A percentile compares a stretch with the other conserved stretches of the same genome.
Conservation (phyloP, 2,797 vertebrate genomes). For the Myiotriccus ornatus region DNA sequence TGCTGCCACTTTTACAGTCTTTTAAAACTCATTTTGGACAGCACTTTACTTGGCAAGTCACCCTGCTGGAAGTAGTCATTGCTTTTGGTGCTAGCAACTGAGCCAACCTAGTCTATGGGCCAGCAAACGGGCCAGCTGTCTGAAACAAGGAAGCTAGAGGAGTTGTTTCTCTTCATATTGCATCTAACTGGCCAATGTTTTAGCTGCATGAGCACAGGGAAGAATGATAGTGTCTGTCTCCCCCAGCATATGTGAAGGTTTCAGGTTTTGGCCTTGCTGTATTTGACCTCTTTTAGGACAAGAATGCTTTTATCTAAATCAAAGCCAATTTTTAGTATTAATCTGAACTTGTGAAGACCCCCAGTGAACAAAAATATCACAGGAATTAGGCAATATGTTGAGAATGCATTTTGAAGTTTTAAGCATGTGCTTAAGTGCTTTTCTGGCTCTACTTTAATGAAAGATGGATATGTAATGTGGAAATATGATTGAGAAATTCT, state of each 20-base stretch:
- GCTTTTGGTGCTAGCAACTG: neutral
- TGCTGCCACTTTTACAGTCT: neutral
- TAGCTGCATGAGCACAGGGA: neutral
- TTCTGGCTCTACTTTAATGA: constrained; percentile 58
- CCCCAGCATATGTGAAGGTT: constrained; percentile 40
- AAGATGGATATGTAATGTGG: constrained; percentile 53
- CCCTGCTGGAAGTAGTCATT: neutral
- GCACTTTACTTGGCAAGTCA: neutral
- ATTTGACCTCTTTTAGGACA: constrained; percentile 58
- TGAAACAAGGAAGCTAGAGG: neutral
- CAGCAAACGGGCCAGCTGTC: neutral
- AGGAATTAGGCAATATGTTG: constrained; percentile 61
- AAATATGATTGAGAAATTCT: constrained; percentile 23
- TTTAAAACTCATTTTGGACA: neutral
- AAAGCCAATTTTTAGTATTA: constrained; percentile 53
- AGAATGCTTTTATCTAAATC: constrained; percentile 69
- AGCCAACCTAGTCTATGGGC: neutral
- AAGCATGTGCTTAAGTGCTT: constrained; percentile 61
- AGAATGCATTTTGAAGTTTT: constrained; percentile 68
- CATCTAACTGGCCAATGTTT: neutral
- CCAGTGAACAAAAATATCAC: constrained; percentile 60
- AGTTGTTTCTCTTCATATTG: neutral
- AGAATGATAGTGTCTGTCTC: constrained; percentile 38
- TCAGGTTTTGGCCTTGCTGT: constrained; percentile 37
- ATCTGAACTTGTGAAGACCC: constrained; percentile 61